A percentile compares a stretch with the other conserved stretches of the same genome.
These are phyloP conservation scores for Tuberolachnus salignus DNA, from an alignment of 2,888 invertebrate species.

Conservation along the genomic window DNA sequence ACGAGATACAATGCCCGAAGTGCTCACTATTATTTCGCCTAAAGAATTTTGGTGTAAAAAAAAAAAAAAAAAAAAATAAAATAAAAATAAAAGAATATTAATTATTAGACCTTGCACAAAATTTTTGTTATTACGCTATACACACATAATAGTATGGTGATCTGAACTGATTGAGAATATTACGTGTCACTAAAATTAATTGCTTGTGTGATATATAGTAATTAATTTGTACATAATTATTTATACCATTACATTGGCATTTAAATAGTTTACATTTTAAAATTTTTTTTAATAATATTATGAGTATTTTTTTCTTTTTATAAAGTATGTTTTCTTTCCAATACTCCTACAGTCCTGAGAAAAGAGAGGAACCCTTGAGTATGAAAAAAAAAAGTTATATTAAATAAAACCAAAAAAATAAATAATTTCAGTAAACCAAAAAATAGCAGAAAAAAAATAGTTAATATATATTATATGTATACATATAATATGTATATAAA, in stretches of 20 bases:
- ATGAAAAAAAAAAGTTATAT: conserved; percentile 23
- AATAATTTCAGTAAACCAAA: not conserved
- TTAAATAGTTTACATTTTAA: conserved; percentile 6
- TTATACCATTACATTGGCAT: not conserved
- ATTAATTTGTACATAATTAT: conserved; percentile 24
- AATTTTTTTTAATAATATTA: not conserved
- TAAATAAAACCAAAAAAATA: conserved; percentile 18
- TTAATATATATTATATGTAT: conserved; percentile 19
- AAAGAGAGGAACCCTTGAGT: conserved; percentile 35
- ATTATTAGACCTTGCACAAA: conserved; percentile 6
- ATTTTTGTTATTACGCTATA: not conserved
- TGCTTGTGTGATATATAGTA: not conserved
- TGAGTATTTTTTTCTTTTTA: too few relatives aligned
- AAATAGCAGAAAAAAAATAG: not conserved
- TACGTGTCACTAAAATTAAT: conserved; percentile 2
- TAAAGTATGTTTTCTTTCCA: conserved; percentile 37
- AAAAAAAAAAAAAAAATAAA: too few relatives aligned
- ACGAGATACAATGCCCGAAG: not conserved
- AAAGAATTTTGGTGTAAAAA: conserved; percentile 2
- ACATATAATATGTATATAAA: too few relatives aligned
- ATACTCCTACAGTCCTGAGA: conserved; percentile 38
- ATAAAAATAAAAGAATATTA: not conserved
- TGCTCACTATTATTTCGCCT: not conserved
- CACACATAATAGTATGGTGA: not conserved
- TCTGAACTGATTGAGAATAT: conserved; percentile 1